These are phyloP conservation scores for Clarias pachynema DNA, from an alignment of 2,797 vertebrate species.

Conservation along the genomic window DNA sequence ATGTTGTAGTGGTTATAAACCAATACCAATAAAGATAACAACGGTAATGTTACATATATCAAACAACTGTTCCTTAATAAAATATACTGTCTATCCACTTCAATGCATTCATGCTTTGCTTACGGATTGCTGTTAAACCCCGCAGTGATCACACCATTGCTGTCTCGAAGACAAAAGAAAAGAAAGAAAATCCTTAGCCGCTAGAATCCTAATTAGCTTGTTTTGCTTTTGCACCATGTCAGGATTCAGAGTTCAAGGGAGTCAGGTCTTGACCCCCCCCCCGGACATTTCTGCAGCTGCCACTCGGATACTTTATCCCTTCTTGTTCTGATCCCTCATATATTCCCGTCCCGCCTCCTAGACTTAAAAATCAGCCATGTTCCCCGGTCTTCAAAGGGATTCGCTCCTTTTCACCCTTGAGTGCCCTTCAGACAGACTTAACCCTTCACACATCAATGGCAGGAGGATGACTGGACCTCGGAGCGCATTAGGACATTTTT, in stretches of 20 bases:
- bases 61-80: neutral
- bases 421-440: slow-evolving; percentile 48
- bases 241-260: slow-evolving; percentile 51
- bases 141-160: slow-evolving; percentile 17
- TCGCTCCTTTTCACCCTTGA: slow-evolving; percentile 24
- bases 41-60: neutral
- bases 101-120: no score
- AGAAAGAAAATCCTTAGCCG: slow-evolving; percentile 29
- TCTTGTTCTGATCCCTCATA: slow-evolving; percentile 38
- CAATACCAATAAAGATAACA: no score
- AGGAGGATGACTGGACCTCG: slow-evolving; percentile 30
- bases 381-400: slow-evolving; percentile 49
- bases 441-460: slow-evolving; percentile 41
- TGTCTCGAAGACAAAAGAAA: slow-evolving; percentile 47
- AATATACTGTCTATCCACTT: neutral
- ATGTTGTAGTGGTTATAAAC: neutral
- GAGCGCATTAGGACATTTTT: slow-evolving; percentile 9
- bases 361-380: slow-evolving; percentile 46
- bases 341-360: slow-evolving; percentile 9
- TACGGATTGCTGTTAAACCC: neutral
- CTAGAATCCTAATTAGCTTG: slow-evolving; percentile 49
- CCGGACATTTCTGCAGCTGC: slow-evolving; percentile 57
- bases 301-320: slow-evolving; percentile 54
- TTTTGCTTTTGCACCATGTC: slow-evolving; percentile 37
- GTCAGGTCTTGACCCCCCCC: slow-evolving; percentile 39